Base-by-base conservation (phyloP, 1,140 invertebrate species). In the Lepidurus apus region DNA sequence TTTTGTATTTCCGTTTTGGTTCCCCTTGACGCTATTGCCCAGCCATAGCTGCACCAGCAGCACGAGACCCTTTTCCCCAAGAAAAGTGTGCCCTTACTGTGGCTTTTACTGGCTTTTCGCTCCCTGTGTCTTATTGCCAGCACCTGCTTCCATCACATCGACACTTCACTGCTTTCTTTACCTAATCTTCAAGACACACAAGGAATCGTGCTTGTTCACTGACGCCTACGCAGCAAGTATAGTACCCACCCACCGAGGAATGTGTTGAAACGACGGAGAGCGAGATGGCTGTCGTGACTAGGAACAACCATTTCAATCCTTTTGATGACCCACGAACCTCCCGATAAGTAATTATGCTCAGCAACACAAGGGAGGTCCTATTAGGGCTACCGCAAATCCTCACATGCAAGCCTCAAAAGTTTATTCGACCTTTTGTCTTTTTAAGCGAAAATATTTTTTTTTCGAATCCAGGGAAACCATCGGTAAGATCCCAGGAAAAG, bases 341-440 rank as follows among this genome's bases (percentile, higher is more conserved):
- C 53, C n/a, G 53, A 65, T 21, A 65, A 65, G 53, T 21, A 65
- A 65, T 65, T 65, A 65, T 65, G 53, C 53, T 65, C 6, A 34
- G 53, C 9, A 65, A n/a, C n/a, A 65, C 53, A 65, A 65, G 53
- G 53, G 53, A 65, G 53, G 53, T 65, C 53, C 45, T 65, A n/a
- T 65, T 13, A 21, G 13, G 13, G 53, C 53, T 65, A 65, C 53
- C 8, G 1, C 21, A 65, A 65, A 21, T 8, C 53, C 53, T 65
- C 17, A 65, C 53, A 65, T 65, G 53, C 53, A 65, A 65, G 21
- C n/a, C 13, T 11, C 17, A 7, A 21, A 11, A n/a, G 17, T 21
- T 47, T 17, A 6, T 65, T 21, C 21, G 7, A 1, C 21, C n/a
- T 21, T 21, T 65, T 9, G 6, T 13, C 6, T 10, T 17, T 21